A percentile compares a stretch with the other conserved stretches of the same genome.
These are phyloP conservation scores for Phylloscopus whistleri DNA, from an alignment of 2,113 vertebrate species.

Conservation along the genomic window DNA sequence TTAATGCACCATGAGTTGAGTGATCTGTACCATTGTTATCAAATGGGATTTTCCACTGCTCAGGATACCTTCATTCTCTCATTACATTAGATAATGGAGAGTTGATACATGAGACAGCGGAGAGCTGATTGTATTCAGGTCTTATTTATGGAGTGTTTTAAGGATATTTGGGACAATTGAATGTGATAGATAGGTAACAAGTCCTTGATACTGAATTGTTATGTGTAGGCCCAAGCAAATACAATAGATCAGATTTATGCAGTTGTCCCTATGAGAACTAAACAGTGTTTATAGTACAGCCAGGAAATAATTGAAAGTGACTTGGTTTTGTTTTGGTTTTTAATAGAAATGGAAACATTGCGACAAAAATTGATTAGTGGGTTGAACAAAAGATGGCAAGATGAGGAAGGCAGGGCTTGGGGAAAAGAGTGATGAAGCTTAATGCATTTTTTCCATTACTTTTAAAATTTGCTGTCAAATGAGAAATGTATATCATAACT, in stretches of 20 bases:
- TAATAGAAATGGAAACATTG: not conserved
- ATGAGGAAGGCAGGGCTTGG: not conserved
- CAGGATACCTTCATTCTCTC: not conserved
- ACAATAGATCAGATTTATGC: not conserved
- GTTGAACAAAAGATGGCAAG: not conserved
- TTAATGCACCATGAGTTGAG: fast-evolving
- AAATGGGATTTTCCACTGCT: not conserved
- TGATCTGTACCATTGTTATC: not conserved
- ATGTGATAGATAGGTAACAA: not conserved
- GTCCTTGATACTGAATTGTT: not conserved
- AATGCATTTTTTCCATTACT: not conserved
- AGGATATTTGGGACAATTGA: not conserved
- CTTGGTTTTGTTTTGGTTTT: not conserved
- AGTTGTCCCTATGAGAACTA: not conserved
- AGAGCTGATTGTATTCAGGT: not conserved
- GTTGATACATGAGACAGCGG: not conserved
- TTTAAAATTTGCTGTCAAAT: not conserved
- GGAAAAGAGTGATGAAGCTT: not conserved
- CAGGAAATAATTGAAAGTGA: not conserved
- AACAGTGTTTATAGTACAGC: not conserved
- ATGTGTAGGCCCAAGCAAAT: not conserved
- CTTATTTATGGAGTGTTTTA: not conserved
- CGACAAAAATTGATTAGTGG: not conserved
- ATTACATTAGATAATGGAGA: not conserved
- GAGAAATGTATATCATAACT: not conserved